These are phyloP conservation scores for Drosophila paulistorum DNA, from an alignment of 1,140 invertebrate genomes.

Conservation along the genomic window DNA sequence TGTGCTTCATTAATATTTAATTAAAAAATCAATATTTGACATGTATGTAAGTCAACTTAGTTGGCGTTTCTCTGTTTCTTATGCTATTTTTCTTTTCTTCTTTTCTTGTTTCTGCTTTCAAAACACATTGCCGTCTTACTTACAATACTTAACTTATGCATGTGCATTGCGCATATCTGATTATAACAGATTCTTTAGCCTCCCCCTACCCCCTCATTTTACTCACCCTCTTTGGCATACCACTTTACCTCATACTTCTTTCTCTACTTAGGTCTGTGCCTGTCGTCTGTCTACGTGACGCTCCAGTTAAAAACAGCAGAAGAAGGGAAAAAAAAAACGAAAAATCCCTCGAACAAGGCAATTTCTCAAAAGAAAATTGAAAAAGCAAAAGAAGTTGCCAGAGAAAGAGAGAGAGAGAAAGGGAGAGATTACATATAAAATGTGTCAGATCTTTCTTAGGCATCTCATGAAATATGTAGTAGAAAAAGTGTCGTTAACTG, in stretches of 20 bases:
- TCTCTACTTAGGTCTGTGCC: conserved; percentile 23
- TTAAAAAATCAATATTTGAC: conserved; percentile 82
- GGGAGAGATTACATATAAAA: background rate
- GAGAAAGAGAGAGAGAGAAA: background rate
- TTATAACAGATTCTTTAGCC: conserved; percentile 69
- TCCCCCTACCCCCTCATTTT: background rate
- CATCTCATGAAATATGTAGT: conserved; percentile 10
- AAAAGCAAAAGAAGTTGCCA: conserved; percentile 31
- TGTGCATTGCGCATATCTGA: conserved; percentile 76
- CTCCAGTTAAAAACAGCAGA: conserved; percentile 29
- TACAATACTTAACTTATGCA: conserved; percentile 64
- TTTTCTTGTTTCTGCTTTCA: conserved; percentile 28
- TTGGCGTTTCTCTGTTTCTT: conserved; percentile 32
- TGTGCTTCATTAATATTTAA: conserved; percentile 82
- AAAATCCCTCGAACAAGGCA: conserved; percentile 39
- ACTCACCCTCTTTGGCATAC: background rate
- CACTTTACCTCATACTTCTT: conserved; percentile 1
- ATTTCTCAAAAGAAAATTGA: conserved; percentile 39
- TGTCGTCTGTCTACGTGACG: conserved; percentile 60
- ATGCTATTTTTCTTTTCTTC: conserved; percentile 14
- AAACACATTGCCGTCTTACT: conserved; percentile 6
- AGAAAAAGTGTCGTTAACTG: conserved; percentile 10
- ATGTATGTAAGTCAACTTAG: conserved; percentile 75
- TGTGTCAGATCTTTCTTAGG: conserved; percentile 6
- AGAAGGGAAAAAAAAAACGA: background rate